Conservation (phyloP, 2,797 vertebrate species). For the Lutjanus argentimaculatus region DNA sequence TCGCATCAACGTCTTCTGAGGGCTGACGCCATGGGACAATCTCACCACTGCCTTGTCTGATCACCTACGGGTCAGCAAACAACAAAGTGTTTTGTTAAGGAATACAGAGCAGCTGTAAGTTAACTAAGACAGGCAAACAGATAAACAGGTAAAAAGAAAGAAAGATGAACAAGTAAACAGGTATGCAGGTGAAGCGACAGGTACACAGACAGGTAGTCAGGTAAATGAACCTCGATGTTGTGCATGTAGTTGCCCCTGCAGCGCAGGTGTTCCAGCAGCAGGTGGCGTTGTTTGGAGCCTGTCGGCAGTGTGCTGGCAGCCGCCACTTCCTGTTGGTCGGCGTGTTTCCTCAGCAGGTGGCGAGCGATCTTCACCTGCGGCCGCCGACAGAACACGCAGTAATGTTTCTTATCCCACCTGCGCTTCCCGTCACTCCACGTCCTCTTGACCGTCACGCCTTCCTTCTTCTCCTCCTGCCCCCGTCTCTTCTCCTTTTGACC, state of each 20-base stretch:
- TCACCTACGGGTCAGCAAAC: conserved; percentile 56
- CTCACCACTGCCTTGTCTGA: conserved; percentile 66
- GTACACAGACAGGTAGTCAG: not conserved
- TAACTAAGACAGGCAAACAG: not conserved
- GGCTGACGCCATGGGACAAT: conserved; percentile 73
- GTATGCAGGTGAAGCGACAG: not conserved
- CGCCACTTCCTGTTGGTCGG: conserved; percentile 64
- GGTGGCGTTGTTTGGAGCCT: conserved; percentile 69
- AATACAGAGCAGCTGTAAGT: no score
- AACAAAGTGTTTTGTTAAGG: no score
- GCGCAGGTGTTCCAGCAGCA: conserved; percentile 73
- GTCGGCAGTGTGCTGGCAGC: conserved; percentile 50
- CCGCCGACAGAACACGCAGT: conserved; percentile 72
- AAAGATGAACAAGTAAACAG: not conserved
- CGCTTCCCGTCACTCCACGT: conserved; percentile 54
- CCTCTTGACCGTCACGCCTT: conserved; percentile 66
- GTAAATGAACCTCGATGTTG: conserved; percentile 69
- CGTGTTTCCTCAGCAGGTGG: conserved; percentile 71
- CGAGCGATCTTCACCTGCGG: conserved; percentile 77
- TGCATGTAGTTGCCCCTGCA: conserved; percentile 75
- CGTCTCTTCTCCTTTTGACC: conserved; percentile 41
- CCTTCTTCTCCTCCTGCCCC: conserved; percentile 51
- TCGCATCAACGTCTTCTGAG: conserved; percentile 66
- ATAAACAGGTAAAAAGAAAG: not conserved
- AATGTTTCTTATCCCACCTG: conserved; percentile 73